Base-by-base conservation (phyloP, 1,140 invertebrate genomes). In the Cecropterus lyciades region DNA sequence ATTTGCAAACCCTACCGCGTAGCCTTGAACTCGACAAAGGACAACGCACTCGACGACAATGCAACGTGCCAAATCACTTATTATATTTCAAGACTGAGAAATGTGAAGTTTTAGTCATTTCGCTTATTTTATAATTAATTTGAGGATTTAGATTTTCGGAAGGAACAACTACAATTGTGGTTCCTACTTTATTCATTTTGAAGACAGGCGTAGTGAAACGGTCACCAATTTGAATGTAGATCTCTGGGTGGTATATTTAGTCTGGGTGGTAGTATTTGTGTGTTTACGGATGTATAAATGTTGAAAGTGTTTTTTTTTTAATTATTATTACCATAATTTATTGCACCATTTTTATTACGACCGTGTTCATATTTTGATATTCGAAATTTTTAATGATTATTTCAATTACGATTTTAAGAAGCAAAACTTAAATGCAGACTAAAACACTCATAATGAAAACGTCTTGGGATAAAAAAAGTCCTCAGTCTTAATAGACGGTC, bases 41-140 rank as follows among this genome's bases (percentile, higher is more conserved):
- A 20, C 69, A 14, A 67, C 59, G 67, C 65, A 56, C 42, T 57
- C 65, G 30, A 55, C 65, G 69, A 67, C 69, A 71, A 63, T 67
- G 43, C 69, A 67, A 46, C 63, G 64, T 63, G 65, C 69, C 69
- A n/a, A n/a, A 70, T 62, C 49, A 24, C 16, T 48, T 48, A 48
- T 51, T 51, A 51, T 51, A 24, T 51, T 51, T 51, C 48, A 51
- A 27, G 48, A 27, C 15, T n/a, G 27, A 27, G 11, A 10, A 51
- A 51, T 27, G 11, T 24, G 48, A 51, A 51, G 48, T 51, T 51
- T 51, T 51, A 51, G 24, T 51, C 13, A 24, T 17, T 51, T 27
- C 20, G 13, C 48, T 7, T 27, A 6, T 11, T 20, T n/a, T 16
- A 51, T n/a, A n/a, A n/a, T n/a, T n/a, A n/a, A n/a, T n/a, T n/a